Percentiles rank a stretch among this genome's conserved stretches.
Evolutionary conservation across 2,113 vertebrate species (phyloP).

Genomic region (Pogonocichla stellata): DNA sequence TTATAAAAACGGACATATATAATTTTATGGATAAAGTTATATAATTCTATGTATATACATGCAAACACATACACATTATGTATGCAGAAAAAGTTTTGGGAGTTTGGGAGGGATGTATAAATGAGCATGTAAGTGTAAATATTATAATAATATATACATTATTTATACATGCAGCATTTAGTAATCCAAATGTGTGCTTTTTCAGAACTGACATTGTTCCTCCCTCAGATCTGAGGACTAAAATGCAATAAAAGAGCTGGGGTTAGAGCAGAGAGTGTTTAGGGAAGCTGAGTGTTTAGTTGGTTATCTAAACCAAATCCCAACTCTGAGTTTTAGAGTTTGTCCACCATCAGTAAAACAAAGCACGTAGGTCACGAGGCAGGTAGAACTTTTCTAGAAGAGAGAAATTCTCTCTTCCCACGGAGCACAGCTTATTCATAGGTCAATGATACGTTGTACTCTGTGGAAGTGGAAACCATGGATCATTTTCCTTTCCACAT

Average conservation of each 20-base stretch:
- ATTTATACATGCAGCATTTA: not conserved
- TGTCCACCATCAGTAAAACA: not conserved
- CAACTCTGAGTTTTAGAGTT: not conserved
- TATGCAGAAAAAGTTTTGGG: not conserved
- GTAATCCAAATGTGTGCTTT: not conserved
- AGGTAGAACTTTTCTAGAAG: not conserved
- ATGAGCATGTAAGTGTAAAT: not conserved
- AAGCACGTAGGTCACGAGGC: not conserved
- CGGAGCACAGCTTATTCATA: not conserved
- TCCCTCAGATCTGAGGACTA: not conserved
- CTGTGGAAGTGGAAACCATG: not conserved
- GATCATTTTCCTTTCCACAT: not conserved
- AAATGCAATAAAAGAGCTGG: not conserved
- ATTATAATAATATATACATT: not conserved
- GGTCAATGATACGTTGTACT: fast-evolving
- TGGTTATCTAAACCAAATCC: not conserved
- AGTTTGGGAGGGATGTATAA: not conserved
- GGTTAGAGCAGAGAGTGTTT: not conserved
- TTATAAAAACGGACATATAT: not conserved
- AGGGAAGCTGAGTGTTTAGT: not conserved
- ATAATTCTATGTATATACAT: not conserved
- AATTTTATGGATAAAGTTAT: not conserved
- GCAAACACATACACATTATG: not conserved
- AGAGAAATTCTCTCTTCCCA: not conserved
- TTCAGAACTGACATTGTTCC: not conserved